Base-by-base conservation (phyloP, 2,797 vertebrate genomes). In the Neopelma chrysocephalum region DNA sequence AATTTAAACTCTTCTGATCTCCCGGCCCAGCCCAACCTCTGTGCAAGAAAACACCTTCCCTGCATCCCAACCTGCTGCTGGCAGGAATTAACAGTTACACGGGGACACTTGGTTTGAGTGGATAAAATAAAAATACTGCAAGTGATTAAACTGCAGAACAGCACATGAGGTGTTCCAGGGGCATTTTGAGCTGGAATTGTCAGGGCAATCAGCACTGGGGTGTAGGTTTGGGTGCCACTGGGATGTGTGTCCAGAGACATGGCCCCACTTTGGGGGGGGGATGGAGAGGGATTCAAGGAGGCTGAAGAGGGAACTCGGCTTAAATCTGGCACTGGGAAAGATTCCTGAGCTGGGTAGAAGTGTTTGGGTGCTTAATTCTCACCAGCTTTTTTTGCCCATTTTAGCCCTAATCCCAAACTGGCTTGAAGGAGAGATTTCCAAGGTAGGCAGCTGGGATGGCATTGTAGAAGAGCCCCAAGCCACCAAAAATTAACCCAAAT, bases 1-100 rank as follows among this genome's bases (percentile, higher is more conserved):
- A 91, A 97, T 96, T 96, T 38, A n/a, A 57, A 36, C 43, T 89
- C 66, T 11, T 98, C 98, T 97, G 98, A 98, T 98, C 97, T 75
- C 75, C 48, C 19, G 21, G 38, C 78, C 84, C 92, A 43, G 75
- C 96, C 73, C 94, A 87, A 73, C 57, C 81, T 16, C 83, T 40
- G 38, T 1, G 2, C 34, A 22, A 64, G 71, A 58, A 98, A 98
- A 97, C 94, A 80, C 92, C 93, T 95, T 95, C 96, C 82, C 97
- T 89, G 60, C 72, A 4, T 48, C 53, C 27, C 61, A 4, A 31
- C 38, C 60, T 23, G 77, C 85, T 87, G 90, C 89, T 48, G 75
- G 25, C 79, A 53, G 87, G 92, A 38, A 40, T 42, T 4, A 20
- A 68, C 72, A 38, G 89, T 66, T 76, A 22, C 20, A 60, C 47